These are phyloP conservation scores for Paraplagusia blochii DNA, from an alignment of 2,113 vertebrate species.

Conservation along the genomic window DNA sequence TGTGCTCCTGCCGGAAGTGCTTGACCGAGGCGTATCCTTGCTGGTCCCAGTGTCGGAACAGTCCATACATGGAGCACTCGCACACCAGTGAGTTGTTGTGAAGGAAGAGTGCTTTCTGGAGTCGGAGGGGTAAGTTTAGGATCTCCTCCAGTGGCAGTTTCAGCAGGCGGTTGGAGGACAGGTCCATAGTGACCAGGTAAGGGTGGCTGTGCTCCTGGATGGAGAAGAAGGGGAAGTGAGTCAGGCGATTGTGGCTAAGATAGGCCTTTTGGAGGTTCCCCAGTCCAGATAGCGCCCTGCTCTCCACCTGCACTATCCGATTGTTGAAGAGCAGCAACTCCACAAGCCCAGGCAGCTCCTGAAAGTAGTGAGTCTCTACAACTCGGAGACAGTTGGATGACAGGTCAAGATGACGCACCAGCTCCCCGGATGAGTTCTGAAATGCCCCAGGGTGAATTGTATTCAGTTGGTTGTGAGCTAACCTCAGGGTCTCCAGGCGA, in stretches of 20 bases:
- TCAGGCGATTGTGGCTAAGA: constrained; percentile 90
- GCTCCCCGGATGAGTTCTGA: constrained; percentile 66
- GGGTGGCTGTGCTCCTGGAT: constrained; percentile 81
- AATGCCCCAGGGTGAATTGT: constrained; percentile 74
- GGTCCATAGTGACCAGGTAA: constrained; percentile 83
- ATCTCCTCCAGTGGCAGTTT: constrained; percentile 83
- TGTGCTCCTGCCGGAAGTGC: constrained; percentile 82
- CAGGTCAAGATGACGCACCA: constrained; percentile 86
- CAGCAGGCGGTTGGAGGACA: constrained; percentile 87
- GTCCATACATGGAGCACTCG: constrained; percentile 81
- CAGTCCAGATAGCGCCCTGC: constrained; percentile 76
- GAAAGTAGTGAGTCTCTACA: constrained; percentile 80
- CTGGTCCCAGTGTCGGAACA: constrained; percentile 84
- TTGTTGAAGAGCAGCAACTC: constrained; percentile 93
- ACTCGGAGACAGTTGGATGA: constrained; percentile 85
- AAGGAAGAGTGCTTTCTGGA: constrained; percentile 85
- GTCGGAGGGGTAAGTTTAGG: constrained; percentile 64
- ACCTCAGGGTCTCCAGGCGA: constrained; percentile 78
- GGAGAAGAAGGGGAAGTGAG: constrained; percentile 83
- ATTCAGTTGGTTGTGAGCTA: constrained; percentile 83
- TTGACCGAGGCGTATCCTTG: constrained; percentile 78
- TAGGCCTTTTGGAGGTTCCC: constrained; percentile 82
- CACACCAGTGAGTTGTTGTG: constrained; percentile 92
- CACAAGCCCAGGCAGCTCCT: constrained; percentile 78
- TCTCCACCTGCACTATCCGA: constrained; percentile 78